Evolutionary conservation across 2,797 vertebrate genomes (phyloP).

Genomic region (Epinephelus awoara): DNA sequence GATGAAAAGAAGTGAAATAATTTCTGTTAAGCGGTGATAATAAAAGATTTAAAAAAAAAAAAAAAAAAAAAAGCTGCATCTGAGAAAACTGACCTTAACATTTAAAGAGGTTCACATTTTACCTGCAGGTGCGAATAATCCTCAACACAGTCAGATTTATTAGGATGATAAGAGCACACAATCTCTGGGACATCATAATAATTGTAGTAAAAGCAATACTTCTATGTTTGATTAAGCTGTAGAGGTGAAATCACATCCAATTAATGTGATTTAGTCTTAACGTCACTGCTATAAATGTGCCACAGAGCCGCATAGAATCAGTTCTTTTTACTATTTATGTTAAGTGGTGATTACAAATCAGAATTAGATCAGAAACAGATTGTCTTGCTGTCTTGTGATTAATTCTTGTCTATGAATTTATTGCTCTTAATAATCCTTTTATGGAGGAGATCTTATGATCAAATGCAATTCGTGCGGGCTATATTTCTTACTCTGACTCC

Average conservation of each 20-base stretch:
- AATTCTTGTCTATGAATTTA: background rate
- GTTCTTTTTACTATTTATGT: background rate
- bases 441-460: conserved; percentile 14
- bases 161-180: too few relatives aligned
- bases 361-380: conserved; percentile 1
- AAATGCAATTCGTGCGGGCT: conserved; percentile 14
- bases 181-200: conserved; percentile 1
- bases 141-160: background rate
- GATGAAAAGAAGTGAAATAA: too few relatives aligned
- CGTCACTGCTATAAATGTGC: background rate
- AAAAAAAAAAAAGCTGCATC: background rate
- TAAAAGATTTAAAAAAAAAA: background rate
- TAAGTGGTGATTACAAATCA: background rate
- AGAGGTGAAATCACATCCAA: conserved; percentile 19
- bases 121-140: background rate
- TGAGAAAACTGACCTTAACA: background rate
- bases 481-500: conserved; percentile 5
- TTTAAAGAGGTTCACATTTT: background rate
- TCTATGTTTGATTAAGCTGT: conserved; percentile 8
- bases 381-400: background rate
- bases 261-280: conserved; percentile 4
- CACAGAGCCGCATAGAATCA: background rate
- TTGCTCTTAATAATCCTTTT: background rate
- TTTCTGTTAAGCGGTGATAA: too few relatives aligned
- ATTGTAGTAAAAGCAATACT: background rate